phyloP scores from a whole-genome alignment of 2,888 invertebrate species.

The Drosophila algonquin region DNA sequence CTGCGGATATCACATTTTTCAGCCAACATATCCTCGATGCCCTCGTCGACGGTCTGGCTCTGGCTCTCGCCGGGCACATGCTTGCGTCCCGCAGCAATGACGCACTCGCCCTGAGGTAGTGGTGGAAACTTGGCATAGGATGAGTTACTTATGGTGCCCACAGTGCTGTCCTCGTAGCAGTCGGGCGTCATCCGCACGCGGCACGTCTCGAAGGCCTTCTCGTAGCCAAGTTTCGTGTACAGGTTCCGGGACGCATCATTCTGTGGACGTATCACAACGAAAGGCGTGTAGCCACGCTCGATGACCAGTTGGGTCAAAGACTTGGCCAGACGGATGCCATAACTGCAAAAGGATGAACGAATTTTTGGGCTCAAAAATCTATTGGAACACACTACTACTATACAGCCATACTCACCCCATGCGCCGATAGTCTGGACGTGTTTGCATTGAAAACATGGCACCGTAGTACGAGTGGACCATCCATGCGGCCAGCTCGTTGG shows the following conservation, averaged over 20 bases:
- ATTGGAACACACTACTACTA: too few species aligned
- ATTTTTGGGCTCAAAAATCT: not conserved
- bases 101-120: constrained; percentile 65
- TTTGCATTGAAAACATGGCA: constrained; percentile 96
- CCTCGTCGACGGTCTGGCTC: constrained; percentile 81
- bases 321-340: constrained; percentile 90
- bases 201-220: constrained; percentile 91
- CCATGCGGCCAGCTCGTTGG: constrained; percentile 92
- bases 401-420: constrained; percentile 85
- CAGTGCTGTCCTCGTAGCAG: constrained; percentile 64
- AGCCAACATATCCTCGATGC: constrained; percentile 84
- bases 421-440: constrained; percentile 89
- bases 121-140: constrained; percentile 73
- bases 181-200: constrained; percentile 90
- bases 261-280: constrained; percentile 94
- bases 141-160: constrained; percentile 68
- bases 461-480: constrained; percentile 96
- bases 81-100: constrained; percentile 52
- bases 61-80: constrained; percentile 67
- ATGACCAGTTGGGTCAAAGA: constrained; percentile 88
- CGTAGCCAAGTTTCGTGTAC: constrained; percentile 92
- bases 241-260: constrained; percentile 93
- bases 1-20: constrained; percentile 84
- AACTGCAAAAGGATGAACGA: constrained; percentile 75
- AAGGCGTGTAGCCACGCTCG: constrained; percentile 91